Conservation (phyloP, 2,888 invertebrate species). For the Nineta flava region DNA sequence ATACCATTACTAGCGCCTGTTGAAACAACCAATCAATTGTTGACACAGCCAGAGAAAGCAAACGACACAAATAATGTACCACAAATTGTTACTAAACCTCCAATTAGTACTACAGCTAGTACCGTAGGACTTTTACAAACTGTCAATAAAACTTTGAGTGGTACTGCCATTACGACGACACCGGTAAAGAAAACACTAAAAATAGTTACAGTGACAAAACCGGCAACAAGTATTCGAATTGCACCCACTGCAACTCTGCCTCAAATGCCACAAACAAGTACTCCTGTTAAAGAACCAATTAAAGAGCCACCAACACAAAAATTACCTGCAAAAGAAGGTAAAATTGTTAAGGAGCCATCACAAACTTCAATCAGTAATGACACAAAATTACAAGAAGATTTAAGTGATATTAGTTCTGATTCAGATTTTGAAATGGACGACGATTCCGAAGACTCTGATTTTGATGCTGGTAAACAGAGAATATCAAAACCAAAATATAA, state of each 20-base stretch:
- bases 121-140: neutral
- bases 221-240: slow-evolving; percentile 19
- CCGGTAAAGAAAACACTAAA: slow-evolving; percentile 2
- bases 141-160: neutral
- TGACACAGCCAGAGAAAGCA: neutral
- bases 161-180: neutral
- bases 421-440: slow-evolving; percentile 23
- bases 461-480: slow-evolving; percentile 15
- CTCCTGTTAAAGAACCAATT: slow-evolving; percentile 6
- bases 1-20: neutral
- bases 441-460: slow-evolving; percentile 36
- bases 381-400: slow-evolving; percentile 26
- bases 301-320: slow-evolving; percentile 3
- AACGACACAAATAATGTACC: neutral
- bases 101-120: neutral
- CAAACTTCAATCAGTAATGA: slow-evolving; percentile 5
- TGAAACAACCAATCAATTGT: neutral
- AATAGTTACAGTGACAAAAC: slow-evolving; percentile 6
- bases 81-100: neutral
- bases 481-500: slow-evolving; percentile 14
- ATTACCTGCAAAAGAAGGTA: slow-evolving; percentile 9
- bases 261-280: slow-evolving; percentile 7
- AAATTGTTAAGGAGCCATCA: slow-evolving; percentile 8
- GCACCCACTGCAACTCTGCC: slow-evolving; percentile 16
- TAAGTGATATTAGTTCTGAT: slow-evolving; percentile 37